Conservation (phyloP, 1,140 invertebrate species). For the Drosophila willistoni region DNA sequence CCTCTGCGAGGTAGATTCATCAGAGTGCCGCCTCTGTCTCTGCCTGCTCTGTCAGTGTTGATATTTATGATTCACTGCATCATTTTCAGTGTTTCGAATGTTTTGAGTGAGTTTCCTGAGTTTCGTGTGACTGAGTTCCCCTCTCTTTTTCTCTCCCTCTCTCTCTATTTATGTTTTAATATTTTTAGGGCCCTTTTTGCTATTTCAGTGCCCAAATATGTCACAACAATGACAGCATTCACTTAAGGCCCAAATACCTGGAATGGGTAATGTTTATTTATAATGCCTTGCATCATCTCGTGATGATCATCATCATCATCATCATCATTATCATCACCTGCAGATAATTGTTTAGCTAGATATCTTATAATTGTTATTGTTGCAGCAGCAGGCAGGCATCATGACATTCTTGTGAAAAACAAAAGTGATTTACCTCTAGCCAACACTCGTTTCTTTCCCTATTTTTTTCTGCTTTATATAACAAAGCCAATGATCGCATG, state of each 20-base stretch:
- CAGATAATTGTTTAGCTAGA: slow-evolving; percentile 13
- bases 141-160: not conserved
- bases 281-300: slow-evolving; percentile 41
- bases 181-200: slow-evolving; percentile 7
- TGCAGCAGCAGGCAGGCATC: slow-evolving; percentile 27
- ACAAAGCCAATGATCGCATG: slow-evolving; percentile 23
- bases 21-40: not conserved
- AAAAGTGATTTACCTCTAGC: slow-evolving; percentile 20
- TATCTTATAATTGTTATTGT: slow-evolving; percentile 49
- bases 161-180: not conserved
- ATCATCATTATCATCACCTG: slow-evolving; percentile 9
- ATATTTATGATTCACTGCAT: slow-evolving; percentile 19
- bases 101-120: not conserved
- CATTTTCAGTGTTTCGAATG: not conserved
- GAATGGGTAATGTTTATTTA: slow-evolving; percentile 44
- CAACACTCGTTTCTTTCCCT: too few species aligned
- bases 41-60: not conserved
- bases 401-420: slow-evolving; percentile 56
- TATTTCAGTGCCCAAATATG: slow-evolving; percentile 33
- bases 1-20: not conserved
- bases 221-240: slow-evolving; percentile 17
- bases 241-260: slow-evolving; percentile 10
- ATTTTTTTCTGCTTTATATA: slow-evolving; percentile 7
- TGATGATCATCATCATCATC: slow-evolving; percentile 24
- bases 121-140: not conserved